Evolutionary conservation across 2,113 vertebrate genomes (phyloP), one percentile per base, ranked within the genome.

Genomic region (Formicarius rufipectus): DNA sequence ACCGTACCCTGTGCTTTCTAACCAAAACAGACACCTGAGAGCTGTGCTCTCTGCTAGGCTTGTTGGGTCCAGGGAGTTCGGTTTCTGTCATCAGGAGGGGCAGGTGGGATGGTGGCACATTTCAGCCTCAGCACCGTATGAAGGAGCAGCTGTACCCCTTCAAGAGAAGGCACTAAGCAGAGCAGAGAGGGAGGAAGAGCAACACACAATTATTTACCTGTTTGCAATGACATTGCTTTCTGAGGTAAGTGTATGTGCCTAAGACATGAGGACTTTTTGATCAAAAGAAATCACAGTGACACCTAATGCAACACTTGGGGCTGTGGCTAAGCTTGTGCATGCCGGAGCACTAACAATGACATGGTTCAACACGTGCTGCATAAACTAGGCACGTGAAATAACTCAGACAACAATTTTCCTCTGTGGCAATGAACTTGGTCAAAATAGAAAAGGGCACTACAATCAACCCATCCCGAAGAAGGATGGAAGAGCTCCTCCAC

Each of bases 191-290:
- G 13, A 66, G 14, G 19, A 78, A 78, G 39, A 81, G 5, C 44
- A 67, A 31, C 13, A 45, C 10, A 17, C 16, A 16, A 68, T 63
- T 83, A 42, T 31, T 87, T 90, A 31, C 53, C 5, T 71, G 12
- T 64, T 83, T 93, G 27, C n/a, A 66, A 13, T 5, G 5, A 35
- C 12, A 42, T 16, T 62, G 25, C 23, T 77, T 8, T 71, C 81
- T 55, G 40, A 90, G 71, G 23, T 56, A 62, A 47, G 23, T 0
- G 0, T 1, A 0, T 0, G 0, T 60, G n/a, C n/a, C 5, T 68
- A 39, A 62, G 37, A 80, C 52, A 74, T 44, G 56, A 81, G 24
- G 3, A 7, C 39, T 91, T 87, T 64, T 59, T 77, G 15, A 55
- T 78, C 58, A 40, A 66, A 92, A 73, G 58, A 60, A 45, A 42